Evolutionary conservation across 2,888 invertebrate genomes (phyloP).

Genomic region (Chloroclysta siterata): DNA sequence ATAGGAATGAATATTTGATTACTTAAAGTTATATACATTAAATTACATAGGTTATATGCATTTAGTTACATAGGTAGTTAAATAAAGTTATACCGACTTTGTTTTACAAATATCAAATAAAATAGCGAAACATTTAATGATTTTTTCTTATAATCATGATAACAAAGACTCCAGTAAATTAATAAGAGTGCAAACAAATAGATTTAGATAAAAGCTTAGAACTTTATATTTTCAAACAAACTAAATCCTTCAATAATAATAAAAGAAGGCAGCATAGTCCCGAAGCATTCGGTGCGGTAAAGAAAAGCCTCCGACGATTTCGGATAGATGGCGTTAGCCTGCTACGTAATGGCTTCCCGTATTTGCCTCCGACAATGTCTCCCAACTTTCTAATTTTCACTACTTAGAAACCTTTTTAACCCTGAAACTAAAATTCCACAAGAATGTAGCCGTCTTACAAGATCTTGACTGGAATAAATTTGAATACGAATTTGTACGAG

Average conservation of each 20-base stretch:
- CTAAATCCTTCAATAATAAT: conserved; percentile 37
- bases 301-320: conserved; percentile 82
- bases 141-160: background rate
- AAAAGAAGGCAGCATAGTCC: conserved; percentile 60
- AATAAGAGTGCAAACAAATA: background rate
- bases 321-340: conserved; percentile 82
- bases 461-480: conserved; percentile 57
- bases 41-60: too few relatives aligned
- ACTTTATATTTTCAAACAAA: conserved; percentile 24
- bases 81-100: background rate
- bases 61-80: background rate
- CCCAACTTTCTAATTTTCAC: conserved; percentile 48
- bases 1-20: too few relatives aligned
- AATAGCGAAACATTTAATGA: background rate
- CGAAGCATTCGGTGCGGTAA: conserved; percentile 74
- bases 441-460: conserved; percentile 45
- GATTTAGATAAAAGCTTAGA: background rate
- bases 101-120: background rate
- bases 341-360: conserved; percentile 65
- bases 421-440: conserved; percentile 24
- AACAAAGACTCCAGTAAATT: background rate
- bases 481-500: conserved; percentile 53
- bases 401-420: conserved; percentile 36
- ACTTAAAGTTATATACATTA: too few relatives aligned
- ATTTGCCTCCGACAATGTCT: conserved; percentile 48